A percentile compares a stretch with the other conserved stretches of the same genome.
These are phyloP conservation scores for Pseudomugil gertrudae DNA, from an alignment of 2,797 vertebrate species.

Conservation along the genomic window DNA sequence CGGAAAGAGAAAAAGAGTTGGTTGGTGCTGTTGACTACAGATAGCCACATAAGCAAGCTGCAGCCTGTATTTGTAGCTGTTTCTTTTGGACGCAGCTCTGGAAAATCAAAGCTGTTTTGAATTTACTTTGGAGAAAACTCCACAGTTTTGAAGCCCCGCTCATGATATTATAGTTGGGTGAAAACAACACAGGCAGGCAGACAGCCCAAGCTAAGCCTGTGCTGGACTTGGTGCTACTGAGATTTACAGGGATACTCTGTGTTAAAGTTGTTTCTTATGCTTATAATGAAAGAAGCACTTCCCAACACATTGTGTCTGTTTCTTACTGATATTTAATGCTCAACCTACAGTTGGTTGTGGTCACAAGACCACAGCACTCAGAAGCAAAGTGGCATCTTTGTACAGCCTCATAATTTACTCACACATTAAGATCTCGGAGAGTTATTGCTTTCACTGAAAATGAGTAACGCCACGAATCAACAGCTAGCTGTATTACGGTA, in stretches of 20 bases:
- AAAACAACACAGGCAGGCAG: background rate
- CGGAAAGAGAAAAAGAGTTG: background rate
- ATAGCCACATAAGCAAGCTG: background rate
- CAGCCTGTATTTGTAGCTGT: background rate
- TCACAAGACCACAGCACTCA: background rate
- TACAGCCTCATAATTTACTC: background rate
- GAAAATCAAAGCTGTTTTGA: background rate
- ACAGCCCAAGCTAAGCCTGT: background rate
- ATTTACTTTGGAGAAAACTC: background rate
- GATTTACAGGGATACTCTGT: background rate
- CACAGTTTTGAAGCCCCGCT: background rate
- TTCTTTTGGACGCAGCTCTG: background rate
- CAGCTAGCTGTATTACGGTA: background rate
- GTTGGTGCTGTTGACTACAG: background rate
- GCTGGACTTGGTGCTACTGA: background rate
- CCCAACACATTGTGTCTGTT: background rate
- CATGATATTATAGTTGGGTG: background rate
- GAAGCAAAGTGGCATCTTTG: background rate
- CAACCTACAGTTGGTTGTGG: background rate
- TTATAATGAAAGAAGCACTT: background rate
- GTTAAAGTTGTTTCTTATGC: background rate
- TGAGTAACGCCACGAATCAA: background rate
- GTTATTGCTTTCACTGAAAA: background rate
- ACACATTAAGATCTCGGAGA: background rate
- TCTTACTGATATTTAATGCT: background rate